Base-by-base conservation (phyloP, 2,113 vertebrate species). In the Chlorodrepanis virens region DNA sequence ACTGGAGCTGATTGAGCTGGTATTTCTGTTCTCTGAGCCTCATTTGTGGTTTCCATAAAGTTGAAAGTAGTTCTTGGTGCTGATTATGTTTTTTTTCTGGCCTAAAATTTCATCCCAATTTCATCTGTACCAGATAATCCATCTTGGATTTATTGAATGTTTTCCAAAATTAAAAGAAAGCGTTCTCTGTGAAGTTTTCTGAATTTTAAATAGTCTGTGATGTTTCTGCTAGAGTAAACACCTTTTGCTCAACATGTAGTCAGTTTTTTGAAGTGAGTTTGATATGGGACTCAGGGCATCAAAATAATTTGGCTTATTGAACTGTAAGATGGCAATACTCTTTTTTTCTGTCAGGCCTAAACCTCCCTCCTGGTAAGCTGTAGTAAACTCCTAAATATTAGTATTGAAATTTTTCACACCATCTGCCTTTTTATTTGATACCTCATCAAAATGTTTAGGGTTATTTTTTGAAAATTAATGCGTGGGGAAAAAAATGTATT, bases 191-290 rank as follows among this genome's bases (percentile, higher is more conserved):
- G 50, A 83, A 79, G 49, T 64, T 78, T 89, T 59, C 42, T 35
- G 74, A 78, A 54, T 87, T 90, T 60, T 52, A 87, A 89, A 81
- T 56, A 31, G 14, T 74, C 37, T 92, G 42, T 92, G 64, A 25
- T 89, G 39, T 89, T 94, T 84, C 39, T 96, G 56, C 83, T 91
- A n/a, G 14, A 74, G 68, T 93, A 83, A 93, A 93, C 50, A 61
- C 27, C 21, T 74, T 86, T 86, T 88, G 31, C 68, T 80, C 50
- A 83, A 39, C 11, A 6, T 23, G 25, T 28, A 68, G 61, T 64
- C 53, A 72, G 2, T 35, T 74, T 88, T 83, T 53, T 77, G 42
- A n/a, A 86, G 39, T 49, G 75, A 83, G 20, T 92, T 86, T 77
- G 75, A 54, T 70, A 28, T 27, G 42, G 59, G 10, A 86, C 63